phyloP scores from a whole-genome alignment of 2,113 vertebrate genomes.

The Colossoma macropomum region DNA sequence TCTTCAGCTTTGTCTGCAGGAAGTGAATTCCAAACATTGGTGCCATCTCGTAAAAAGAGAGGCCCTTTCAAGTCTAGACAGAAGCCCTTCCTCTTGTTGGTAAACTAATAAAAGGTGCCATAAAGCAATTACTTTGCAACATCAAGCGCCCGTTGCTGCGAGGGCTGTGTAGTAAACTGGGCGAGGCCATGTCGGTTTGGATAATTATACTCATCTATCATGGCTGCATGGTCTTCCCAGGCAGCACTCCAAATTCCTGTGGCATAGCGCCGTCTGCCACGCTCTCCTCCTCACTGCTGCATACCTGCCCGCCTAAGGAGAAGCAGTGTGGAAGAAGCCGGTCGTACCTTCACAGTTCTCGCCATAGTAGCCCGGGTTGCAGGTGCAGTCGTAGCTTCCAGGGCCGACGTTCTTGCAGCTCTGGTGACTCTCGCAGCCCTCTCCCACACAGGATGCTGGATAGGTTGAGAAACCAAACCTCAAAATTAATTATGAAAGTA shows the following conservation, averaged over 20 bases:
- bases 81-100: conserved; percentile 78
- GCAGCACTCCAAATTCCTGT: conserved; percentile 73
- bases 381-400: conserved; percentile 78
- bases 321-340: neutral
- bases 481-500: neutral
- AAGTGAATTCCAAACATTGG: conserved; percentile 73
- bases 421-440: conserved; percentile 72
- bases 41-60: conserved; percentile 71
- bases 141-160: conserved; percentile 67
- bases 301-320: conserved; percentile 59
- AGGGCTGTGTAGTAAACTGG: conserved; percentile 70
- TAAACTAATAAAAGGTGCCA: conserved; percentile 77
- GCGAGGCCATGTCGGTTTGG: conserved; percentile 71
- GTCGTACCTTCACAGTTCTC: conserved; percentile 81
- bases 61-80: conserved; percentile 78
- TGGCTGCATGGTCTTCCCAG: conserved; percentile 68
- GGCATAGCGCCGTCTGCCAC: conserved; percentile 61
- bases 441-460: conserved; percentile 65
- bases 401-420: conserved; percentile 73
- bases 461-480: neutral
- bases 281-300: conserved; percentile 50
- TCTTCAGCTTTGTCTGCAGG: conserved; percentile 64
- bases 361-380: conserved; percentile 79
- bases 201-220: conserved; percentile 77
- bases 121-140: conserved; percentile 76